Base-by-base conservation (phyloP, 2,797 vertebrate genomes). In the Arnoldichthys spilopterus region DNA sequence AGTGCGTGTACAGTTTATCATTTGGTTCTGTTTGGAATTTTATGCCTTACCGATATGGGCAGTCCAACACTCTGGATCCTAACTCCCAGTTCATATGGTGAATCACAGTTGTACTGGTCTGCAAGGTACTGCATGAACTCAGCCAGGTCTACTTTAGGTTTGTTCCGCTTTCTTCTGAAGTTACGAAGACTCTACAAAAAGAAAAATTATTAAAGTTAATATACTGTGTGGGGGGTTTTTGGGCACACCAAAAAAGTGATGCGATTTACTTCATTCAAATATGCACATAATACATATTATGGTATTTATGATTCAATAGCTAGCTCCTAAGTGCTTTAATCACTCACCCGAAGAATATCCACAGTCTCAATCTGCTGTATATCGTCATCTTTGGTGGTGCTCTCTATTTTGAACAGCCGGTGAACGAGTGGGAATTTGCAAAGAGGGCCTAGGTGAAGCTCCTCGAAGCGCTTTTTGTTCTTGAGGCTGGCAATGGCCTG, bases 111-210 rank as follows among this genome's bases (percentile, higher is more conserved):
- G 86, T 94, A 93, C 68, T 94, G 91, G 74, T 95, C 93, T 0
- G 93, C 86, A 78, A 95, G 80, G 80, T 92, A 51, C 84, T 95
- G 88, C 90, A 95, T 80, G 22, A 95, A 95, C 67, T 94, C 94
- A 1, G 92, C 86, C 62, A 94, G 88, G 83, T 95, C 93, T 1
- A 95, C 71, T 78, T 87, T 93, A 2, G 20, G 62, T 51, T 83
- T 87, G 13, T 0, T 75, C 15, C 71, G 11, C 47, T 54, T 82
- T 81, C 2, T 92, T 82, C 86, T 86, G 69, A 91, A 95, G n/a
- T 49, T 34, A 20, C 88, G 85, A 34, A 95, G 90, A 88, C 91
- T 92, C 94, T 95, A 62, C 53, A 84, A 1, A 72, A 59, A 47
- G 12, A 4, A 63, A 22, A 37, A 26, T 24, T n/a, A n/a, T n/a